Evolutionary conservation across 2,888 invertebrate species (phyloP), one percentile per base, ranked within the genome.

Genomic region (Diarsia rubi): DNA sequence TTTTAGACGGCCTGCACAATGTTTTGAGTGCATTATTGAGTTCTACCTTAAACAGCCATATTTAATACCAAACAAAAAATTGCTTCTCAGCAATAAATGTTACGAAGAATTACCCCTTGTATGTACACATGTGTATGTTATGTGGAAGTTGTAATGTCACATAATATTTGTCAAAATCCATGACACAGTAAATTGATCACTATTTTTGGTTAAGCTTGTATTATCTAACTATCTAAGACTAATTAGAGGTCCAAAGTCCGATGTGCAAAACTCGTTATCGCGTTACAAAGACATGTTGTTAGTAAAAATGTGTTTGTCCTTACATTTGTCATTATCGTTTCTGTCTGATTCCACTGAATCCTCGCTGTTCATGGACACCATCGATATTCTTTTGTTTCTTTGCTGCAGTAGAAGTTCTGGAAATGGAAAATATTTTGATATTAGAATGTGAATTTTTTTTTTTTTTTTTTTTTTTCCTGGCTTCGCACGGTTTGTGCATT

Each of bases 271-370:
- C 80, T 68, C 27, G 52, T 79, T 81, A 75, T 69, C 54, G 9
- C 3, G 27, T 62, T 16, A 66, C 31, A 72, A 81, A 71, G 54
- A 60, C n/a, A 31, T 42, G 47, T 49, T 45, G 27, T 69, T 31
- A 68, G 31, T 62, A 57, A 45, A 69, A 60, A 66, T 49, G 0
- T 47, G 24, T 62, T 44, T 62, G 21, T 75, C 86, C 95, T 93
- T 88, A 96, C 96, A 96, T 94, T 96, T 96, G 85, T 96, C 96
- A 75, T 52, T 75, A 14, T 95, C 95, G 79, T 93, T 95, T 80
- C 92, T 91, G 52, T 94, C 94, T 4, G 93, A 94, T 64, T 94
- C 95, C 4, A 86, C 90, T 1, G 96, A 95, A 44, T 92, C 93
- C 82, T 95, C 93, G 65, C 95, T 95, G 86, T 94, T 94, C 94